phyloP scores from a whole-genome alignment of 2,113 vertebrate genomes.

The Oncorhynchus tshawytscha region DNA sequence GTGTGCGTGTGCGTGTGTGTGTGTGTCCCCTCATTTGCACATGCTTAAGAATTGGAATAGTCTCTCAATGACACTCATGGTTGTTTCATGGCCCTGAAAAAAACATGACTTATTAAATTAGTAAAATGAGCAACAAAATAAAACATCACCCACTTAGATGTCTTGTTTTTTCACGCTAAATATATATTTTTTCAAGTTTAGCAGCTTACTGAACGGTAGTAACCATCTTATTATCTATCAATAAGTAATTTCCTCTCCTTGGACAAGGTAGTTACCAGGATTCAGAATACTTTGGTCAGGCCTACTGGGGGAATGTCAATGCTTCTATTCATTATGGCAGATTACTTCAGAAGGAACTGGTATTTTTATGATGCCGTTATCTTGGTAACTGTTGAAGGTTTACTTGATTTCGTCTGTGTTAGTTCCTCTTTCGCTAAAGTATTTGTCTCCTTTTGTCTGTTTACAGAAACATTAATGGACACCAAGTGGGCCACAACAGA shows the following conservation, averaged over 20 bases:
- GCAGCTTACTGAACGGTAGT: no score
- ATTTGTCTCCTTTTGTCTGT: conserved; percentile 38
- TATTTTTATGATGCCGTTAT: conserved; percentile 52
- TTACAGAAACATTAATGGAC: conserved; percentile 95
- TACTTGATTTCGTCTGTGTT: conserved; percentile 23
- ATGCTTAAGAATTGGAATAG: conserved; percentile 42
- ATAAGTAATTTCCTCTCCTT: conserved; percentile 6
- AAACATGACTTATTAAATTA: conserved; percentile 68
- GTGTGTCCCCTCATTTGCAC: conserved; percentile 1
- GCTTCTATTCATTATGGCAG: no score
- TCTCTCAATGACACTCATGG: conserved; percentile 38
- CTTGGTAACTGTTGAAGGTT: conserved; percentile 40
- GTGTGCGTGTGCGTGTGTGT: conserved; percentile 22
- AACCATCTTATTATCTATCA: no score
- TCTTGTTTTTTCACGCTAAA: not conserved
- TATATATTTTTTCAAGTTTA: not conserved
- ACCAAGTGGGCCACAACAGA: conserved; percentile 97
- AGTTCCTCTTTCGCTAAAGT: conserved; percentile 43
- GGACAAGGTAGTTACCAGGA: conserved; percentile 19
- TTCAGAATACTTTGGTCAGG: not conserved
- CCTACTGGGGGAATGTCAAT: no score
- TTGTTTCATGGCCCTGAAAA: conserved; percentile 50
- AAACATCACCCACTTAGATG: conserved; percentile 53
- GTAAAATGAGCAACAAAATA: conserved; percentile 46
- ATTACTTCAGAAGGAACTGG: conserved; percentile 1